phyloP scores from a whole-genome alignment of 2,888 invertebrate species.

The Lycocerus yunnanus region DNA sequence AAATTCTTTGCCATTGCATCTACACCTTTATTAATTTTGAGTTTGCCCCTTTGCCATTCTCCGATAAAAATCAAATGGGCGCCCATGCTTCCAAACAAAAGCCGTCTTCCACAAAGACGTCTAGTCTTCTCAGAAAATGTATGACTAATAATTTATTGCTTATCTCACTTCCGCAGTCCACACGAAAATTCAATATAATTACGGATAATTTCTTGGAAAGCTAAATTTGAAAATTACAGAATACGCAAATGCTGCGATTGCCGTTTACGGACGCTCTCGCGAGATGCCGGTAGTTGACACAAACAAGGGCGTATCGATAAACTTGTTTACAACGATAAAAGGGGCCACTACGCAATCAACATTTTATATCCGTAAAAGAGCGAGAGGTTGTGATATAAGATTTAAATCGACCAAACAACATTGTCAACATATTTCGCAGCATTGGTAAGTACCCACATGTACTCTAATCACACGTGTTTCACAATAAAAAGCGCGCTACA shows the following conservation, averaged over 20 bases:
- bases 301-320: slow-evolving; percentile 33
- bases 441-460: slow-evolving; percentile 50
- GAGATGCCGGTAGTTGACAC: background rate
- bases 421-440: slow-evolving; percentile 48
- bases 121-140: too few relatives aligned
- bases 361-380: slow-evolving; percentile 37
- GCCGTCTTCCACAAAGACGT: too few relatives aligned
- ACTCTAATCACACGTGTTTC: slow-evolving; percentile 47
- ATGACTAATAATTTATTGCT: too few relatives aligned
- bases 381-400: slow-evolving; percentile 47
- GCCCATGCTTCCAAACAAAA: too few relatives aligned
- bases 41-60: too few relatives aligned
- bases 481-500: slow-evolving; percentile 42
- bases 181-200: too few relatives aligned
- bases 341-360: slow-evolving; percentile 38
- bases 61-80: too few relatives aligned
- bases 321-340: slow-evolving; percentile 38
- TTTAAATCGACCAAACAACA: slow-evolving; percentile 51
- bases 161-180: too few relatives aligned
- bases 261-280: background rate
- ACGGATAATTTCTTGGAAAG: background rate
- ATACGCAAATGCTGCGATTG: background rate
- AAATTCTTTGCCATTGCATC: too few relatives aligned
- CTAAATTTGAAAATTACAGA: background rate
- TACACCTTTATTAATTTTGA: too few relatives aligned